phyloP scores from a whole-genome alignment of 2,797 vertebrate genomes.

The Lepilemur septentrionalis region DNA sequence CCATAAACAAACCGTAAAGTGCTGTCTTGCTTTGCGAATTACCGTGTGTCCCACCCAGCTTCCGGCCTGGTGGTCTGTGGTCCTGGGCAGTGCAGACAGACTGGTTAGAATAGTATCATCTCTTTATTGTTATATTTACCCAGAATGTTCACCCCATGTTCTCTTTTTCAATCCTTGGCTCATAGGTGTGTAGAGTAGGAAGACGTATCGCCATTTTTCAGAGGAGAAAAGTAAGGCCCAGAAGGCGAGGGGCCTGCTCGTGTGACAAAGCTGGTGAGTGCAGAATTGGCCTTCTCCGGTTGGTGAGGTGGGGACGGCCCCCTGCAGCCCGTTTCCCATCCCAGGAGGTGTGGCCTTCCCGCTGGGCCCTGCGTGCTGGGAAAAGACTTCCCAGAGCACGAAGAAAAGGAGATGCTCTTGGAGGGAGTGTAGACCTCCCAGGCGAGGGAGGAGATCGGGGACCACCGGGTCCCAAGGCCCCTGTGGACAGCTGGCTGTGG shows the following conservation, averaged over 20 bases:
- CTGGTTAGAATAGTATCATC: accelerated
- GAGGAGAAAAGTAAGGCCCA: neutral
- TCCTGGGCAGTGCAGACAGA: too few species aligned
- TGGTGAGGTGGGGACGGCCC: neutral
- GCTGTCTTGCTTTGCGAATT: neutral
- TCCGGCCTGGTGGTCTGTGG: accelerated
- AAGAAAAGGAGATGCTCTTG: neutral
- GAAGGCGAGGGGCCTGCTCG: accelerated
- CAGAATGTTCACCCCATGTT: accelerated
- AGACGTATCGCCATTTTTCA: neutral
- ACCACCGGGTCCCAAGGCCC: too few species aligned
- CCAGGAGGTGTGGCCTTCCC: neutral
- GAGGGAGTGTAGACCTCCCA: neutral
- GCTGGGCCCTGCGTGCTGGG: neutral
- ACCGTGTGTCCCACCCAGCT: accelerated
- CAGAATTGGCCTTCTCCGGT: neutral
- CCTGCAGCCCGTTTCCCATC: accelerated
- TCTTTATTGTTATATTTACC: too few species aligned
- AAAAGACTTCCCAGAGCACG: neutral
- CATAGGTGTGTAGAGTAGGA: accelerated
- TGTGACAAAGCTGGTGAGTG: neutral
- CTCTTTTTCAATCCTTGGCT: neutral
- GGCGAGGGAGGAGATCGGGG: neutral
- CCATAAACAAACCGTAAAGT: accelerated
- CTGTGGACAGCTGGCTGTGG: neutral